A percentile compares a stretch with the other conserved stretches of the same genome.
phyloP scores from a whole-genome alignment of 2,888 invertebrate species.

The Cephus pygmeus region DNA sequence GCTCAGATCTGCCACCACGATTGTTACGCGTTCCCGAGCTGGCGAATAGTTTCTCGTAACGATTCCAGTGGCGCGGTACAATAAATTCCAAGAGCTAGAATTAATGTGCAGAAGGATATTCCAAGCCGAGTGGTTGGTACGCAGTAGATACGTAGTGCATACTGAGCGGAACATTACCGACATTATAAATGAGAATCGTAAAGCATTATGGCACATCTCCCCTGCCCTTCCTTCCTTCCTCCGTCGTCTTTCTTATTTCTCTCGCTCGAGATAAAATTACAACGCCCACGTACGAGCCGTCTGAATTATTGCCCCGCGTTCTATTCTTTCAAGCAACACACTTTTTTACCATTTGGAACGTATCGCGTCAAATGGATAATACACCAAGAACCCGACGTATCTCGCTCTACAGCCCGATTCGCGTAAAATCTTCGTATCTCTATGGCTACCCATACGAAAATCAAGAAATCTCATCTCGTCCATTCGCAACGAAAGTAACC shows the following conservation, averaged over 20 bases:
- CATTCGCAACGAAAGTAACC: background rate
- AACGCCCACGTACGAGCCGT: constrained; percentile 27
- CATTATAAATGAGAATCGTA: constrained; percentile 52
- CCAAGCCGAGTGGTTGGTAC: constrained; percentile 19
- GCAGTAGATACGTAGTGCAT: constrained; percentile 41
- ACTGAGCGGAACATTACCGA: constrained; percentile 47
- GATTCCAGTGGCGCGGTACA: constrained; percentile 19
- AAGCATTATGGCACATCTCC: constrained; percentile 42
- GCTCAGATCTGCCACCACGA: background rate
- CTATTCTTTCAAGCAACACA: constrained; percentile 20
- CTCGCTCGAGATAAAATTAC: constrained; percentile 30
- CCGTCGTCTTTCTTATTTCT: background rate
- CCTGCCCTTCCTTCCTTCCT: constrained; percentile 16
- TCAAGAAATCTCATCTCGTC: background rate
- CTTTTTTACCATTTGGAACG: background rate
- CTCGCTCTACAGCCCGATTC: background rate
- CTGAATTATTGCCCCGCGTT: constrained; percentile 38
- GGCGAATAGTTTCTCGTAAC: background rate
- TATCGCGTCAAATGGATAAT: background rate
- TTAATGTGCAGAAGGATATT: constrained; percentile 40
- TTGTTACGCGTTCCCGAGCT: background rate
- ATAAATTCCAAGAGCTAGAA: constrained; percentile 48
- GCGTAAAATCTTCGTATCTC: background rate
- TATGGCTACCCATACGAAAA: background rate
- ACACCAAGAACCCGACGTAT: background rate